These are phyloP conservation scores for Porphyrio hochstetteri DNA, from an alignment of 2,113 vertebrate genomes.

Conservation along the genomic window DNA sequence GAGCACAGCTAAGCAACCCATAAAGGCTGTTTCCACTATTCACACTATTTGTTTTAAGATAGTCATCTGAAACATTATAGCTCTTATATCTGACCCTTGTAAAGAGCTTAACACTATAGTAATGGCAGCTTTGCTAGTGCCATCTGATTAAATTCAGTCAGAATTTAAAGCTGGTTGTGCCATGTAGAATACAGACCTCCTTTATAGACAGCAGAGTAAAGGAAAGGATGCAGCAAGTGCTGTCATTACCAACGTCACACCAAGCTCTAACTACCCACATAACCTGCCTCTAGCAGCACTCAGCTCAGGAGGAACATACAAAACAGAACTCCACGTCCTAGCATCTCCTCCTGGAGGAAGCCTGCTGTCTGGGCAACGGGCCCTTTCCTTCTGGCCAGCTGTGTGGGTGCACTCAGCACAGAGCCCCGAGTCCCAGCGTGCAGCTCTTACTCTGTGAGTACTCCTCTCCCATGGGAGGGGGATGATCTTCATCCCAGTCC, in stretches of 20 bases:
- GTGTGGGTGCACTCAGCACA: not conserved
- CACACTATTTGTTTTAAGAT: not conserved
- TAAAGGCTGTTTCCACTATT: not conserved
- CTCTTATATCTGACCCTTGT: not conserved
- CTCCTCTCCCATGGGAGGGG: constrained; percentile 95
- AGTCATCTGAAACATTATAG: not conserved
- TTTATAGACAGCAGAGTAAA: not conserved
- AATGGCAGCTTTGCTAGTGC: not conserved
- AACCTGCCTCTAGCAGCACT: not conserved
- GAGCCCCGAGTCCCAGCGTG: not conserved
- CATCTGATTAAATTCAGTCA: not conserved
- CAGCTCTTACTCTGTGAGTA: constrained; percentile 86
- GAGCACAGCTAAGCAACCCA: not conserved
- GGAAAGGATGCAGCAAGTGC: not conserved
- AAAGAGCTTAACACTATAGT: not conserved
- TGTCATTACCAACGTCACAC: not conserved
- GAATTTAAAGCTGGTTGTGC: not conserved
- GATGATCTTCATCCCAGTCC: constrained; percentile 97
- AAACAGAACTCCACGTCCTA: not conserved
- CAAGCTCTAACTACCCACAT: not conserved
- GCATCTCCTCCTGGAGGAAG: not conserved
- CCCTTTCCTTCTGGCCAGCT: not conserved
- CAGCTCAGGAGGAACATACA: not conserved
- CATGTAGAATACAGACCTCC: too few species aligned
- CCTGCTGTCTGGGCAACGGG: not conserved